phyloP scores from a whole-genome alignment of 2,797 vertebrate species.

The Acanthis flammea region DNA sequence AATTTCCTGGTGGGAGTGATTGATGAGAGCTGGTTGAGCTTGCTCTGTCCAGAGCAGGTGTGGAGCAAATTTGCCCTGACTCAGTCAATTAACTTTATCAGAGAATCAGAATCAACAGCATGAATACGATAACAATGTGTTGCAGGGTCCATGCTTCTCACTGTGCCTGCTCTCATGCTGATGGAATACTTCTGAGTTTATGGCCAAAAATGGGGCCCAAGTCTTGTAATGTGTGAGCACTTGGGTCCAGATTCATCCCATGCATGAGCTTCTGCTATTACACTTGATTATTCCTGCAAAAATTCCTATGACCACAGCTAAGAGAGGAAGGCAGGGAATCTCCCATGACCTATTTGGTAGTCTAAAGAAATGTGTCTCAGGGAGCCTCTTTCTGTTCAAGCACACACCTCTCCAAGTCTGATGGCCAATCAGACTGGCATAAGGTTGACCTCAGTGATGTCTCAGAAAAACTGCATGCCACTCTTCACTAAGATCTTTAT shows the following conservation, averaged over 20 bases:
- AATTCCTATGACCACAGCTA: not conserved
- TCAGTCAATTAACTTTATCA: conserved; percentile 65
- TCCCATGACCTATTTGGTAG: accelerated
- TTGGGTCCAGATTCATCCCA: not conserved
- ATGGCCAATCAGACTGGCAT: not conserved
- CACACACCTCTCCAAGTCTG: not conserved
- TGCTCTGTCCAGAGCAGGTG: conserved; percentile 63
- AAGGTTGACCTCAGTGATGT: not conserved
- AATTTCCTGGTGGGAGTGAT: conserved; percentile 49
- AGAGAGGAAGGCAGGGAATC: not conserved
- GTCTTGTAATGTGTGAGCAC: not conserved
- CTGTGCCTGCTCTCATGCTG: not conserved
- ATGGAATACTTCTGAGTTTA: not conserved
- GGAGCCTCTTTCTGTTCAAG: not conserved
- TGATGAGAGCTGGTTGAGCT: conserved; percentile 50
- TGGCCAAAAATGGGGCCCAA: not conserved
- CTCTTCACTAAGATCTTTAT: not conserved
- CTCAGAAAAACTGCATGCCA: not conserved
- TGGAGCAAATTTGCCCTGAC: conserved; percentile 60
- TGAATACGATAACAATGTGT: conserved; percentile 1
- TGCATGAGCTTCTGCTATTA: not conserved
- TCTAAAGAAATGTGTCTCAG: not conserved
- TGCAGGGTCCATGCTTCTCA: not conserved
- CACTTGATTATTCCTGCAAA: not conserved
- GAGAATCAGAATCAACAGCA: conserved; percentile 22